Base-by-base conservation (phyloP, 2,113 vertebrate species). In the Megaleporinus macrocephalus region DNA sequence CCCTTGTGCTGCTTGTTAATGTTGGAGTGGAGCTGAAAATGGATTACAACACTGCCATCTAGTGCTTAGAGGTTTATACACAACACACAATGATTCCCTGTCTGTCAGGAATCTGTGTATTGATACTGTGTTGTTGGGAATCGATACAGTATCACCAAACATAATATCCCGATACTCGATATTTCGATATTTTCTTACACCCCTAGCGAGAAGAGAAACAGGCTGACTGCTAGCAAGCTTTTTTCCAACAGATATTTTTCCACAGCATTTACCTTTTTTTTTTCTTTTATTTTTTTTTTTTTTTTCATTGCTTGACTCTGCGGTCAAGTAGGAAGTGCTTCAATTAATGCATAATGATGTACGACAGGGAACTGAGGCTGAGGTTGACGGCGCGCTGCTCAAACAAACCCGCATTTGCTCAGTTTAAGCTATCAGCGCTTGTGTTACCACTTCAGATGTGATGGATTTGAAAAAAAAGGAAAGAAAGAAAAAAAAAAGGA, bases 401-500 rank as follows among this genome's bases (percentile, higher is more conserved):
- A 14, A 83, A 72, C 76, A 82, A 65, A 75, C 71, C 49, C 41
- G 41, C 16, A 15, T 83, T 61, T n/a, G 78, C 82, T 69, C 84
- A 86, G 74, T 80, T 79, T 36, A 75, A 30, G 47, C 73, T 69
- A 72, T 70, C 72, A 72, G 76, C 13, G 55, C 73, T 70, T 80
- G 62, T 79, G 51, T 83, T 69, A 44, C 33, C 24, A 70, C 51
- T 72, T 47, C 66, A 72, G 16, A 85, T 78, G 27, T 78, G 78
- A 76, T 65, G 53, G 57, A 66, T 68, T n/a, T n/a, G n/a, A 70
- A 55, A 29, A 76, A 36, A 36, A 36, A 44, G 7, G 7, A 3
- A 65, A 15, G 47, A 15, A 10, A 15, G 14, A 49, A 49, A 9
- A 1, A 24, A 59, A 59, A 24, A 12, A 59, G 24, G 24, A 59